Evolutionary conservation across 2,797 vertebrate species (phyloP).

Genomic region (Molossus molossus): DNA sequence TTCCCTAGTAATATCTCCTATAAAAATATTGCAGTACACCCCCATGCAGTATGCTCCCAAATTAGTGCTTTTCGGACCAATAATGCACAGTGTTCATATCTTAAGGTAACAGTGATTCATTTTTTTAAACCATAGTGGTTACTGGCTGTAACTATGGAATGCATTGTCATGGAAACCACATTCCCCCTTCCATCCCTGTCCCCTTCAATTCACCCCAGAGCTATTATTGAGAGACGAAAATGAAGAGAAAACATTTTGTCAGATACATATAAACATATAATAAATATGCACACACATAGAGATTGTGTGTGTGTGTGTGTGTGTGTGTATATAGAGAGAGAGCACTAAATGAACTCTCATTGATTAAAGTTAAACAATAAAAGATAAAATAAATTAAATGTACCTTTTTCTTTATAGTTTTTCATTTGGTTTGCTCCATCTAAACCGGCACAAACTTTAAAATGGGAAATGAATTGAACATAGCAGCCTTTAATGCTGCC

Average conservation of each 20-base stretch:
- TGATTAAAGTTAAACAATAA: constrained; percentile 59
- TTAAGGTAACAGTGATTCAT: constrained; percentile 89
- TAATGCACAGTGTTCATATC: constrained; percentile 82
- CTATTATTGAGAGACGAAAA: constrained; percentile 84
- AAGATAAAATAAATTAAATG: constrained; percentile 82
- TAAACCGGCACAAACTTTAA: constrained; percentile 69
- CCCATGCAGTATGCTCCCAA: constrained; percentile 71
- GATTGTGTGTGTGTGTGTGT: background rate
- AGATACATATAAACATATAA: background rate
- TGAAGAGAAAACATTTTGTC: constrained; percentile 85
- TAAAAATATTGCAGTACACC: constrained; percentile 86
- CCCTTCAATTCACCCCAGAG: constrained; percentile 87
- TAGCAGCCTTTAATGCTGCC: constrained; percentile 70
- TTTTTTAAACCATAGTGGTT: constrained; percentile 88
- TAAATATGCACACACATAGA: background rate
- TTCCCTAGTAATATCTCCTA: constrained; percentile 83
- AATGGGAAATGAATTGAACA: constrained; percentile 72
- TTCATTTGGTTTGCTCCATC: background rate
- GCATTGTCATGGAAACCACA: constrained; percentile 90
- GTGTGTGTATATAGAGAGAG: constrained; percentile 69
- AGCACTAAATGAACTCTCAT: constrained; percentile 62
- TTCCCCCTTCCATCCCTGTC: constrained; percentile 76
- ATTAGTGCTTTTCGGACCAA: constrained; percentile 85
- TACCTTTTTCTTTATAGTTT: constrained; percentile 66
- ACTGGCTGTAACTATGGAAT: constrained; percentile 89